Base-by-base conservation (phyloP, 2,888 invertebrate genomes). In the Leptinotarsa tumamoca region DNA sequence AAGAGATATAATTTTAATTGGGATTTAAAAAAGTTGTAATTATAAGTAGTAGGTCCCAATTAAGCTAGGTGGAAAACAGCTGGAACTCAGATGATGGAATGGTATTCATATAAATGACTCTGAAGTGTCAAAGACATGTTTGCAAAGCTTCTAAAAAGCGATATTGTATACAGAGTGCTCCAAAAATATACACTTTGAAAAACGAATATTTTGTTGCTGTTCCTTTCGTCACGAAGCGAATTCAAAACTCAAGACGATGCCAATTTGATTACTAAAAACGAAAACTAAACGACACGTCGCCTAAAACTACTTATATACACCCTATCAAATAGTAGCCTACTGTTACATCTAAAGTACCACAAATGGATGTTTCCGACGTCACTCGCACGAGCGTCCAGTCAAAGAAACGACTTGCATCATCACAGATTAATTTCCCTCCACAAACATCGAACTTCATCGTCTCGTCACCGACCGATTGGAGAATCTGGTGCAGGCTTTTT, bases 401-500 rank as follows among this genome's bases (percentile, higher is more conserved):
- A 54, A 68, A 68, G 3, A 68, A 68, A 54, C 18, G 7, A 54
- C 54, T 54, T 54, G 18, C 23, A 58, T 23, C 69, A 69, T 69
- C 69, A 69, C 69, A 69, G 69, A 69, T 69, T n/a, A 69, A 67
- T 56, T 56, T 13, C 21, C 15, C 68, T 23, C 43, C 1, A 52
- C 21, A 14, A 4, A 23, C 4, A 18, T 54, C 54, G 4, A 54
- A 54, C 18, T 10, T 54, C 2, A 50, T 52, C 56, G 23, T 56
- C 56, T 56, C 14, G 13, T 17, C 13, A 33, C 56, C 18, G 27
- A 4, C 27, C 69, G 68, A 51, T 71, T 76, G 13, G 63, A 71
- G 43, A 76, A 76, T 43, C 76, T 27, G 5, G 71, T 76, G 51
- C 76, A 76, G 17, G 76, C 76, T 49, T 76, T 76, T 56, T 76